phyloP scores from a whole-genome alignment of 2,113 vertebrate species.

The Rhizomys pruinosus region DNA sequence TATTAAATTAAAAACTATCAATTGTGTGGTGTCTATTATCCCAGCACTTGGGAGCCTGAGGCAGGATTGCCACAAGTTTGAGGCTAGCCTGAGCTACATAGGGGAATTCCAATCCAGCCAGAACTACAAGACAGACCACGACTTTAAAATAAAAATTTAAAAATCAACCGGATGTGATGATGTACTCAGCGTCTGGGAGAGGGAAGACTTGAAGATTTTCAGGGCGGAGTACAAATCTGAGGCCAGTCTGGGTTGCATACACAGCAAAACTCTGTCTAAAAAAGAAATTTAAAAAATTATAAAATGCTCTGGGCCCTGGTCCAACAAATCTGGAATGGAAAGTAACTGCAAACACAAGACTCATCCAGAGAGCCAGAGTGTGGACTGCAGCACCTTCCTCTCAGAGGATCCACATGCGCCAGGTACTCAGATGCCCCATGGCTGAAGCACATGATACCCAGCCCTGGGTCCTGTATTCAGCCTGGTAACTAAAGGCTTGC shows the following conservation, averaged over 20 bases:
- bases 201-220: too few species aligned
- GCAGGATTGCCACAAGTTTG: background rate
- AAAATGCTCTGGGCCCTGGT: constrained; percentile 77
- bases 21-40: background rate
- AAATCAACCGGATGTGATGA: background rate
- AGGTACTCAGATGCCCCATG: background rate
- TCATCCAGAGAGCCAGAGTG: background rate
- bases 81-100: background rate
- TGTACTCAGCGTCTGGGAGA: background rate
- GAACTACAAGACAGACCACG: background rate
- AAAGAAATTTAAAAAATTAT: constrained; percentile 23
- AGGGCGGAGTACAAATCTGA: background rate
- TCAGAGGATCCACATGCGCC: constrained; percentile 36
- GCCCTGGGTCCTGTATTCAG: background rate
- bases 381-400: background rate
- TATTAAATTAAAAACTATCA: constrained; percentile 70
- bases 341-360: background rate
- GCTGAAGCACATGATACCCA: background rate
- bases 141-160: background rate
- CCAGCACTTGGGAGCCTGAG: background rate
- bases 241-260: background rate
- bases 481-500: background rate
- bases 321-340: constrained; percentile 78
- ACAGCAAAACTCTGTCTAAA: background rate
- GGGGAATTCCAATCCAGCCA: background rate